phyloP scores from a whole-genome alignment of 1,140 invertebrate genomes.

The Venustaconcha ellipsiformis region DNA sequence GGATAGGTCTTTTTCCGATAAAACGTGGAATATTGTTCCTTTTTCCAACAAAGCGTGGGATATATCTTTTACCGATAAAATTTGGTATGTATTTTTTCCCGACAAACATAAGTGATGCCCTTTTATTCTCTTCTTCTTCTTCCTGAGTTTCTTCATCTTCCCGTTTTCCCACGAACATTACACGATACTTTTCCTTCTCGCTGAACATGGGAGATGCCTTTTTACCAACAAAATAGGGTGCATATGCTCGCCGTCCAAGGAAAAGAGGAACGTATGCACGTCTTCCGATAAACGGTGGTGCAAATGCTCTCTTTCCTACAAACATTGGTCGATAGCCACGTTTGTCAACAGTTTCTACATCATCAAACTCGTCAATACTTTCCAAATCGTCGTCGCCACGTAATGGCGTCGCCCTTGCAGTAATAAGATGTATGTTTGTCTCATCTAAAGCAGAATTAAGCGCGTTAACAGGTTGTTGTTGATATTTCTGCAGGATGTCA shows the following conservation, averaged over 20 bases:
- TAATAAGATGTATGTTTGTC: background rate
- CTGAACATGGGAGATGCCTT: no score
- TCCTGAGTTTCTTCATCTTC: background rate
- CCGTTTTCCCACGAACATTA: no score
- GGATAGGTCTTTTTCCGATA: conserved; percentile 4
- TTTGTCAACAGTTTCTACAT: no score
- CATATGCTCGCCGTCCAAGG: no score
- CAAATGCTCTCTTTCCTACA: no score
- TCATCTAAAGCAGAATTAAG: background rate
- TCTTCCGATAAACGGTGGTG: no score
- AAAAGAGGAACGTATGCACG: no score
- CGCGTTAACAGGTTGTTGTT: background rate
- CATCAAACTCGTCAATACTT: background rate
- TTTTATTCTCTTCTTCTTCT: conserved; percentile 15
- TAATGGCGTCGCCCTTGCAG: background rate
- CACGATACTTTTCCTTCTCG: no score
- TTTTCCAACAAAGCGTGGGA: conserved; percentile 8
- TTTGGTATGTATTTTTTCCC: conserved; percentile 13
- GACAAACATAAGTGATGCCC: conserved; percentile 18
- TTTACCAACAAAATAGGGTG: no score
- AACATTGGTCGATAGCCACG: no score
- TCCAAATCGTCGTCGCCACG: background rate
- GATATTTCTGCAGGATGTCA: conserved; percentile 10
- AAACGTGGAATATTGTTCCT: background rate
- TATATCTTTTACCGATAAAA: conserved; percentile 5